Conservation (phyloP, 2,113 vertebrate genomes). For the Echinops telfairi region DNA sequence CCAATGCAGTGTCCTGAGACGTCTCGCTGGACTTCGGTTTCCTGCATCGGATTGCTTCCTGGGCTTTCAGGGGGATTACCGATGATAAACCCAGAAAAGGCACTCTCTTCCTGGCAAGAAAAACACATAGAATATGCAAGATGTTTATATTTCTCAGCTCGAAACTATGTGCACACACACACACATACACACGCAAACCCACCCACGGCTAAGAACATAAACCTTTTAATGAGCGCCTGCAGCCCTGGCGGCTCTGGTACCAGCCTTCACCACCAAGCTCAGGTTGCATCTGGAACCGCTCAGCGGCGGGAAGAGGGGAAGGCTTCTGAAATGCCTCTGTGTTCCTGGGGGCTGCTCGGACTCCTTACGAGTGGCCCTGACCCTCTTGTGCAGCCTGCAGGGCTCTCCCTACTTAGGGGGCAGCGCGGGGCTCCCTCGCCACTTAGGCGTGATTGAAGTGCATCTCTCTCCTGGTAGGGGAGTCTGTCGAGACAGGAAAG, state of each 20-base stretch:
- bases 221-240: not conserved
- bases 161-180: not conserved
- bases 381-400: fast-evolving
- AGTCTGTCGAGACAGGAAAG: fast-evolving
- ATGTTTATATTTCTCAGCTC: slow-evolving; percentile 51
- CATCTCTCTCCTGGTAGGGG: too few relatives aligned
- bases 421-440: not conserved
- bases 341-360: not conserved
- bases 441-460: not conserved
- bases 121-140: slow-evolving; percentile 16
- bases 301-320: not conserved
- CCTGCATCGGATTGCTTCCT: not conserved
- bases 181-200: not conserved
- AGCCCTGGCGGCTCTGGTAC: not conserved
- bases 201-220: not conserved
- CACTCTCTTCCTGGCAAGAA: slow-evolving; percentile 14
- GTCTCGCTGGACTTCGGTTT: not conserved
- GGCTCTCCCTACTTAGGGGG: fast-evolving
- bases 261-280: fast-evolving
- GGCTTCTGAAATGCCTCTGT: too few relatives aligned
- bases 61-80: not conserved
- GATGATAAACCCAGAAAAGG: not conserved
- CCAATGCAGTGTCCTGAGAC: not conserved
- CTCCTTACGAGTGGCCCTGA: not conserved
- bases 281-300: fast-evolving